Percentiles rank a stretch among this genome's conserved stretches.
Conservation (phyloP, 2,888 invertebrate genomes). For the Orthosia cruda region DNA sequence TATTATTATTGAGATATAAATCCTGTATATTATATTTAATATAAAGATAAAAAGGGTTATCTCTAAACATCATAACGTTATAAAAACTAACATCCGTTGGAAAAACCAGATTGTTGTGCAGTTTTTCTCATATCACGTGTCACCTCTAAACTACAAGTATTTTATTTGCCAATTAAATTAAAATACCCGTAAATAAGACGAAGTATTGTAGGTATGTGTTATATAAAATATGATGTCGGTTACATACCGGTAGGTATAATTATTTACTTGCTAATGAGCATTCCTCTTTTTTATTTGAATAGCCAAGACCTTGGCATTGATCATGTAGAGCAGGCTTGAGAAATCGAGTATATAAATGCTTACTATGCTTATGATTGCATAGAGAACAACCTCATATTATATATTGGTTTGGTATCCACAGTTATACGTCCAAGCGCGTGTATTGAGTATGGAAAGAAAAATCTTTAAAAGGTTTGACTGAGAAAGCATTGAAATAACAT, state of each 20-base stretch:
- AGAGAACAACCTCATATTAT: neutral
- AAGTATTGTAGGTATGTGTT: slow-evolving; percentile 26
- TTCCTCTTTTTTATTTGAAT: slow-evolving; percentile 21
- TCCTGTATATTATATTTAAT: neutral
- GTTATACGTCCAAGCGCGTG: too few relatives aligned
- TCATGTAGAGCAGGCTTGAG: neutral
- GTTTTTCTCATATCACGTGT: slow-evolving; percentile 52
- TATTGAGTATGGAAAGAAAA: neutral
- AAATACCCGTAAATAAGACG: slow-evolving; percentile 35
- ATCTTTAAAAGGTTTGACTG: neutral
- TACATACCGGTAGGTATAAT: slow-evolving; percentile 29
- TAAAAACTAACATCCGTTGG: slow-evolving; percentile 46
- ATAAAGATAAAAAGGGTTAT: slow-evolving; percentile 1
- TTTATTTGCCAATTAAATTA: slow-evolving; percentile 47
- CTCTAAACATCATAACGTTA: neutral
- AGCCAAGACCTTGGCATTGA: slow-evolving; percentile 28
- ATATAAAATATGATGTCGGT: slow-evolving; percentile 15
- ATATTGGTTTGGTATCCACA: too few relatives aligned
- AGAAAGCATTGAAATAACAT: neutral
- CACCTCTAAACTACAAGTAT: slow-evolving; percentile 30
- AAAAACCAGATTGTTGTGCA: slow-evolving; percentile 46
- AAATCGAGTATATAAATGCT: slow-evolving; percentile 1
- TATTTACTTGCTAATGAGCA: slow-evolving; percentile 45
- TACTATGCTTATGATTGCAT: neutral
- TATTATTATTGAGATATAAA: neutral